Evolutionary conservation across 1,140 invertebrate species (phyloP), one percentile per base, ranked within the genome.

Genomic region (Pseudomyrmex sp.): DNA sequence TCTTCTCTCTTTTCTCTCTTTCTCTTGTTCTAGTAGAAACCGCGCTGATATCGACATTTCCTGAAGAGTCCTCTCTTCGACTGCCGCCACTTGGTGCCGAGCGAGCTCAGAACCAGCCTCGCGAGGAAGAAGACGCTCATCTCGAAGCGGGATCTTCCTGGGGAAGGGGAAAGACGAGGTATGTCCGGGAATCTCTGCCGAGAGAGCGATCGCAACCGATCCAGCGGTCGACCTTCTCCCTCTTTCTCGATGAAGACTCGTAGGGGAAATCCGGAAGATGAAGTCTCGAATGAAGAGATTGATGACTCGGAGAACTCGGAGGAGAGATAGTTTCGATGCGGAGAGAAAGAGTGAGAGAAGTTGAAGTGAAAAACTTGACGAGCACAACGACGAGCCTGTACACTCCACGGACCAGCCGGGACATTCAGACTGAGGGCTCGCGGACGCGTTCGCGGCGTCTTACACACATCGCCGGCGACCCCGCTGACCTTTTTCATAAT

Each of bases 51-150:
- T 56, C 92, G 90, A n/a, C 88, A 88, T 26, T 88, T 92, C 15
- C 90, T 90, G 1, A 92, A 82, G 35, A 93, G 79, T 12, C 83
- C 88, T 77, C 89, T 77, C 44, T 83, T 89, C 26, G 92, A 86
- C 7, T 85, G 50, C 18, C 89, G 85, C 63, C 91, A 82, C 73
- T 91, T 93, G 7, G 69, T 86, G 3, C 89, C 74, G 59, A 93
- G 74, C 8, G 87, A 88, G 73, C 85, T 82, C 15, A 91, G 18
- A 0, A 86, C 85, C 8, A 93, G 61, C 2, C 90, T 89, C 20
- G 91, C 92, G n/a, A 93, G 65, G 20, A 93, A 93, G 48, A 92
- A 65, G 56, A 93, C 54, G 69, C 88, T 89, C 93, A 93, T 93
- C 50, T 87, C 56, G 84, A 77, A 10, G 59, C 18, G 48, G 2